Evolutionary conservation across 1,140 invertebrate species (phyloP), one percentile per base, ranked within the genome.

Genomic region (Maniola jurtina): DNA sequence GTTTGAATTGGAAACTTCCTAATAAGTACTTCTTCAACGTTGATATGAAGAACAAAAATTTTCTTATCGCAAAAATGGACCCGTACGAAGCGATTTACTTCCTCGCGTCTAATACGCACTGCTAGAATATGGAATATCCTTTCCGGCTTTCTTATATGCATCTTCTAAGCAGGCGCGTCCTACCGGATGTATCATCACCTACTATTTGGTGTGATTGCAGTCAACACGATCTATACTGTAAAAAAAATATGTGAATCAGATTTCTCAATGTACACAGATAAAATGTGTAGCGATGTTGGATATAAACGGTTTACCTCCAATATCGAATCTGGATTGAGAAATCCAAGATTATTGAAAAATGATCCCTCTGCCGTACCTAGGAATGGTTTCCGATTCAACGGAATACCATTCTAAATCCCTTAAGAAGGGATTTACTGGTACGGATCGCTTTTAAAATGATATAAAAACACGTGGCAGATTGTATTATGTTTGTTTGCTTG

Each of bases 261-360:
- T 8, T 61, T 48, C 45, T 35, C 42, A 45, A 57, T 47, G 33
- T 59, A 45, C 13, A 45, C 42, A 45, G 42, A 45, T 45, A 11
- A 11, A 45, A 14, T 47, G 52, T 58, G 63, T 36, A 59, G 25
- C 25, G 36, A 66, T 59, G 40, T 42, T 66, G 38, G n/a, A 68
- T 57, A 68, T 57, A 63, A 68, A 68, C 55, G 47, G 33, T 52
- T 68, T 63, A 59, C 61, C 42, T 59, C 40, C 47, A 58, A 68
- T 68, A 63, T 63, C 61, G 55, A 59, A 68, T 63, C 45, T 58
- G 38, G 56, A 75, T 57, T 54, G 54, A 38, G 71, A 67, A 75
- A 80, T 80, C 79, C 71, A 70, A 81, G 79, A 80, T 81, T 86
- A 86, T 86, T 86, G 83, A 76, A 83, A 86, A 84, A 83, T 86